Evolutionary conservation across 2,113 vertebrate species (phyloP).

Genomic region (Barnardius zonarius): DNA sequence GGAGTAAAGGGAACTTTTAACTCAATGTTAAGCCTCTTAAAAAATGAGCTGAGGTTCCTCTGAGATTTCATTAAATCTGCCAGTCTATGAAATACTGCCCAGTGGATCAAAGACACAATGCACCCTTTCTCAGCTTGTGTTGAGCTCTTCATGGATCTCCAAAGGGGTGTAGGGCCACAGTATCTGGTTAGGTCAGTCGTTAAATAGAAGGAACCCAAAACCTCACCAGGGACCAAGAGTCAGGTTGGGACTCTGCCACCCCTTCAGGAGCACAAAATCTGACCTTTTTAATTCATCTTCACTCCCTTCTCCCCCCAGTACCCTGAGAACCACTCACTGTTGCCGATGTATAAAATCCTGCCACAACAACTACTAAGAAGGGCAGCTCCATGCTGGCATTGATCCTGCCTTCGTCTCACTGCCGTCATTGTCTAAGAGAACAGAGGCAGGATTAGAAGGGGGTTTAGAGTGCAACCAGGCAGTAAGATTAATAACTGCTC

Average conservation of each 20-base stretch:
- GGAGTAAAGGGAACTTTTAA: slow-evolving; percentile 48
- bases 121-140: slow-evolving; percentile 58
- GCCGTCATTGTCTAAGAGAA: slow-evolving; percentile 68
- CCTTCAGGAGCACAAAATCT: neutral
- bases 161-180: slow-evolving; percentile 36
- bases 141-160: slow-evolving; percentile 47
- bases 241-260: slow-evolving; percentile 22
- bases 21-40: slow-evolving; percentile 61
- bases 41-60: slow-evolving; percentile 52
- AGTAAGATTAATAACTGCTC: slow-evolving; percentile 66
- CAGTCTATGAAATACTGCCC: slow-evolving; percentile 50
- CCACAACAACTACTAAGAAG: slow-evolving; percentile 53
- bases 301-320: neutral
- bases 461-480: slow-evolving; percentile 58
- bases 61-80: slow-evolving; percentile 60
- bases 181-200: slow-evolving; percentile 18
- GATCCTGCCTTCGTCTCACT: slow-evolving; percentile 63
- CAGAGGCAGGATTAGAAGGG: slow-evolving; percentile 65
- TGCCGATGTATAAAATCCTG: slow-evolving; percentile 44
- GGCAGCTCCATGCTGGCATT: slow-evolving; percentile 52
- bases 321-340: slow-evolving; percentile 16
- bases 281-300: slow-evolving; percentile 37
- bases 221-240: slow-evolving; percentile 40
- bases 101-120: slow-evolving; percentile 58
- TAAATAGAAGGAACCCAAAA: slow-evolving; percentile 59